Evolutionary conservation across 1,140 invertebrate species (phyloP).

Genomic region (Samia ricini): DNA sequence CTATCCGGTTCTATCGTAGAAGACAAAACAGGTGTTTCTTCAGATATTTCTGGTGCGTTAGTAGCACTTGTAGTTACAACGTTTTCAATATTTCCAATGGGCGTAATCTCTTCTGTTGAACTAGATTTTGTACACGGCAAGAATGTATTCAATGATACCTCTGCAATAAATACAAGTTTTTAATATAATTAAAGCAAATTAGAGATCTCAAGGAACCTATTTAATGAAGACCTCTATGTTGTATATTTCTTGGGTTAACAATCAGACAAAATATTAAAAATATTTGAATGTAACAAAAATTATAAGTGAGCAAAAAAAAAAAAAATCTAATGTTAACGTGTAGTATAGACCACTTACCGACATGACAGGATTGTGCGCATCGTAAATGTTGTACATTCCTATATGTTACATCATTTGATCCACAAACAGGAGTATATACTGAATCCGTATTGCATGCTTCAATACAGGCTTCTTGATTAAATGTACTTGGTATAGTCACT

Average conservation of each 20-base stretch:
- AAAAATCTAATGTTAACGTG: too few species aligned
- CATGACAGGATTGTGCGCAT: slow-evolving; percentile 77
- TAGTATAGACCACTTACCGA: slow-evolving; percentile 13
- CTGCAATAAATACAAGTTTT: background rate
- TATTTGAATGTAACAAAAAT: too few species aligned
- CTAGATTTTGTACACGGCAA: background rate
- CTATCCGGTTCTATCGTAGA: too few species aligned
- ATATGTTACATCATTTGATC: slow-evolving; percentile 80
- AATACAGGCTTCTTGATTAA: slow-evolving; percentile 50
- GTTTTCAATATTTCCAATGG: background rate
- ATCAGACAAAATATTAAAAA: too few species aligned
- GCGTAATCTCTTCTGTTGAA: background rate
- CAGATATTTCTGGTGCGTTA: background rate
- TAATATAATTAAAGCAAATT: too few species aligned
- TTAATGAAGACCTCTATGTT: too few species aligned
- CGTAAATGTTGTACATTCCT: slow-evolving; percentile 78
- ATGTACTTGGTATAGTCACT: background rate
- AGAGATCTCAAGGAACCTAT: too few species aligned
- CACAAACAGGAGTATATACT: slow-evolving; percentile 86
- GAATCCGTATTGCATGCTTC: slow-evolving; percentile 71
- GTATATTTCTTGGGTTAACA: too few species aligned
- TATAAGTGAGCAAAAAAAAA: too few species aligned
- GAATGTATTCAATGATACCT: background rate
- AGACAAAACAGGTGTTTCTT: background rate
- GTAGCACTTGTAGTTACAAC: background rate